phyloP scores from a whole-genome alignment of 1,140 invertebrate species.

The Heliconius hewitsoni region DNA sequence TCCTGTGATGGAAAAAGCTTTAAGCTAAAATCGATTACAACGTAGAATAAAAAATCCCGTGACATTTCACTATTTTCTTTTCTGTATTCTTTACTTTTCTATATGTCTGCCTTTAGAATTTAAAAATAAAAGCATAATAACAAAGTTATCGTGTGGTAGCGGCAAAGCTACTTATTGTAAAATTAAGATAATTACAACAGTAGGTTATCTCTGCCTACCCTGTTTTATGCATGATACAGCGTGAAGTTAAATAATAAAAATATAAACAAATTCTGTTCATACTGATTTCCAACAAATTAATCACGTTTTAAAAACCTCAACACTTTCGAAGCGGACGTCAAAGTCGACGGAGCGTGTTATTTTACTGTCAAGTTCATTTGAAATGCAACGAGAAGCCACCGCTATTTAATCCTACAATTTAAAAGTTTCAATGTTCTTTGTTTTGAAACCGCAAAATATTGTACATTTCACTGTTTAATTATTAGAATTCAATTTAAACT shows the following conservation, averaged over 20 bases:
- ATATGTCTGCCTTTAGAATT: too few relatives aligned
- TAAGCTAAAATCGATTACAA: too few relatives aligned
- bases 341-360: slow-evolving; percentile 7
- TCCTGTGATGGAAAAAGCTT: too few relatives aligned
- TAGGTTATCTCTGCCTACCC: too few relatives aligned
- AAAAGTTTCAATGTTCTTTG: slow-evolving; percentile 3
- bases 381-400: slow-evolving; percentile 5
- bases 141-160: too few relatives aligned
- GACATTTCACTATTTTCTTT: too few relatives aligned
- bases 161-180: too few relatives aligned
- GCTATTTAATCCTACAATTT: slow-evolving; percentile 2
- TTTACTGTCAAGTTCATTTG: slow-evolving; percentile 4
- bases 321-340: background rate
- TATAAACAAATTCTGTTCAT: background rate
- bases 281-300: slow-evolving; percentile 1
- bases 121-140: too few relatives aligned
- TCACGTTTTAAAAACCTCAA: background rate
- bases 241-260: background rate
- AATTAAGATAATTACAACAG: too few relatives aligned
- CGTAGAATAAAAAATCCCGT: too few relatives aligned
- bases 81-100: too few relatives aligned
- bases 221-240: too few relatives aligned
- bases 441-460: background rate
- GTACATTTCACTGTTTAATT: background rate
- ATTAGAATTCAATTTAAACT: background rate